Percentiles rank a stretch among this genome's conserved stretches.
Conservation (phyloP, 1,140 invertebrate genomes). For the Zophobas atratus region DNA sequence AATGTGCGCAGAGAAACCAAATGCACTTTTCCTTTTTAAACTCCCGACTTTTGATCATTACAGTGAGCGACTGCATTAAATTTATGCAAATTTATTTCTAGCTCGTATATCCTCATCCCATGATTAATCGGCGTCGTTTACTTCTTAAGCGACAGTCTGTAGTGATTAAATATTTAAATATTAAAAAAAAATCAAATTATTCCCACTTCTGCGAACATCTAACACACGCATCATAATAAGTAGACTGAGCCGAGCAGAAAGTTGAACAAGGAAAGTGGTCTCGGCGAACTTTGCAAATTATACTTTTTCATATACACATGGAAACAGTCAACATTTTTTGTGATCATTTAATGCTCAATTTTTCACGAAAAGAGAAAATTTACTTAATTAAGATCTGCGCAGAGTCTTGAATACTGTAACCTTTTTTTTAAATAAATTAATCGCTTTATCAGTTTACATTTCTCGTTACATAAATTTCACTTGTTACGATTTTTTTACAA, state of each 20-base stretch:
- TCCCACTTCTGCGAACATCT: neutral
- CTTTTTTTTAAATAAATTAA: constrained; percentile 15
- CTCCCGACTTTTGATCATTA: constrained; percentile 14
- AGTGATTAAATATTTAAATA: neutral
- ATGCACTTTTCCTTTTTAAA: constrained; percentile 13
- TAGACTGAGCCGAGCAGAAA: constrained; percentile 37
- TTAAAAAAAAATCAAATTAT: neutral
- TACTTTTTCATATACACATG: too few relatives aligned
- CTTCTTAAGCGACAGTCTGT: constrained; percentile 3
- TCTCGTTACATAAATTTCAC: neutral
- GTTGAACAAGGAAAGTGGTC: constrained; percentile 32
- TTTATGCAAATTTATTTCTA: constrained; percentile 21
- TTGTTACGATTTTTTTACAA: neutral
- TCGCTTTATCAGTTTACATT: constrained; percentile 4
- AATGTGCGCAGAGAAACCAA: neutral
- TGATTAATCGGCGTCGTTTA: constrained; percentile 21
- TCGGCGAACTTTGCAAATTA: neutral
- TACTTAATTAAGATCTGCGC: too few relatives aligned
- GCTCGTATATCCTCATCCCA: constrained; percentile 5
- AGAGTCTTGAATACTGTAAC: neutral
- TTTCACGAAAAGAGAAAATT: too few relatives aligned
- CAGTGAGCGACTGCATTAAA: constrained; percentile 1
- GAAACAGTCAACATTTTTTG: too few relatives aligned
- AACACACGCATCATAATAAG: constrained; percentile 2
- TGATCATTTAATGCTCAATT: too few relatives aligned